Evolutionary conservation across 2,113 vertebrate species (phyloP), one percentile per base, ranked within the genome.

Genomic region (Lanius collurio): DNA sequence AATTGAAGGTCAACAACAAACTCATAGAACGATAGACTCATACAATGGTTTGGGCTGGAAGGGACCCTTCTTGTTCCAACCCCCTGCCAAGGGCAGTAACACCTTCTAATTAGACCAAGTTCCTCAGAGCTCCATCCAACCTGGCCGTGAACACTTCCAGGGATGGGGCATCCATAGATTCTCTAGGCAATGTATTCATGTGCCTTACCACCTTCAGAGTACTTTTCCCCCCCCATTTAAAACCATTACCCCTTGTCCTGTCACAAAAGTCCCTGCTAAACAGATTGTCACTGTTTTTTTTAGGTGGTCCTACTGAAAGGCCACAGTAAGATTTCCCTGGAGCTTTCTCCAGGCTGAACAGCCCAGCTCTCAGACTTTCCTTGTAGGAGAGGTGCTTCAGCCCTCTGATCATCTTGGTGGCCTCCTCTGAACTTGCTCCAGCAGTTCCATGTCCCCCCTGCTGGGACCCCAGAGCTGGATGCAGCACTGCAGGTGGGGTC

Each of bases 331-430:
- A 28, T 62, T 15, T 50, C 8, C 6, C 26, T 13, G 8, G 3
- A 83, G 7, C 22, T 42, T 63, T 73, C 37, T 52, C n/a, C 26
- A 52, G 37, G 21, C 11, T 56, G 33, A 73, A 52, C 19, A 41
- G 18, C 42, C 26, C 57, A 65, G 3, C 19, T 63, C 37, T 64
- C n/a, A 80, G 33, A 10, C n/a, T 75, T 10, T 47, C 19, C 10
- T 81, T 3, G 11, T 0, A 59, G 8, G 7, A 52, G 22, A 47
- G 8, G 2, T 23, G 8, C 1, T 81, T 26, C n/a, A 76, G 0
- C 8, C 10, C 11, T 39, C 30, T 44, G 20, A 37, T 12, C 7
- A 20, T 28, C 3, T 42, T 31, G 0, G 5, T 20, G 22, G 0
- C 24, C 15, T 79, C 20, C 27, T 35, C 14, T 57, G 37, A 24